Conservation (phyloP, 1,140 invertebrate species). For the Rhysida immarginata region DNA sequence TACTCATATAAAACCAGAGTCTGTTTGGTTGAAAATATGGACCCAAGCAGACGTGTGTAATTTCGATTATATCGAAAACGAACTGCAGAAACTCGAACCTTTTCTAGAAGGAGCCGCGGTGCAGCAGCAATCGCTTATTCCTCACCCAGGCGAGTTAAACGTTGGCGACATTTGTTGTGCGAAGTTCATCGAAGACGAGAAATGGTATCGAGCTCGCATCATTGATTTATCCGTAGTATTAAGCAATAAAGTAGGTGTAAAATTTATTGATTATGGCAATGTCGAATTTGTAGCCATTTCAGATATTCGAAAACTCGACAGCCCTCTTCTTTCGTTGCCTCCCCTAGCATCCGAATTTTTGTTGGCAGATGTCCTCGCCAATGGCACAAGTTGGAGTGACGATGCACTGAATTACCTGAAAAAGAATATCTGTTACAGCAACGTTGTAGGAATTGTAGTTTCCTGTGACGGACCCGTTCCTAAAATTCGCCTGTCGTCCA, state of each 20-base stretch:
- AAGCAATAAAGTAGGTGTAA: neutral
- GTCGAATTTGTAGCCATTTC: neutral
- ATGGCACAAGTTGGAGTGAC: neutral
- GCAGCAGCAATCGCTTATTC: neutral
- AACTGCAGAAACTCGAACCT: neutral
- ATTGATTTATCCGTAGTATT: slow-evolving; percentile 38
- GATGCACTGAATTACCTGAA: neutral
- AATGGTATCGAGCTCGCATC: slow-evolving; percentile 67
- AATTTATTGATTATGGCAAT: slow-evolving; percentile 4
- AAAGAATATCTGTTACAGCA: neutral
- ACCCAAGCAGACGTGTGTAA: neutral
- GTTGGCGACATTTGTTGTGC: slow-evolving; percentile 51
- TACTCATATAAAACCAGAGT: neutral
- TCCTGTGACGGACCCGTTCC: neutral
- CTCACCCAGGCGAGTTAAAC: neutral
- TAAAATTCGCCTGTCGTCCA: neutral
- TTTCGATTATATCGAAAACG: neutral
- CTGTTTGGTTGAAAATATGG: neutral
- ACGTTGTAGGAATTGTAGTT: neutral
- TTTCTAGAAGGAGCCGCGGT: neutral
- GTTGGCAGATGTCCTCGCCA: neutral
- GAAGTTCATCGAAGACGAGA: slow-evolving; percentile 49
- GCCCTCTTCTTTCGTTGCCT: neutral
- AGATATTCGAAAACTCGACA: neutral
- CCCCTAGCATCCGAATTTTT: neutral